Evolutionary conservation across 1,140 invertebrate genomes (phyloP).

Genomic region (Episyrphus balteatus): DNA sequence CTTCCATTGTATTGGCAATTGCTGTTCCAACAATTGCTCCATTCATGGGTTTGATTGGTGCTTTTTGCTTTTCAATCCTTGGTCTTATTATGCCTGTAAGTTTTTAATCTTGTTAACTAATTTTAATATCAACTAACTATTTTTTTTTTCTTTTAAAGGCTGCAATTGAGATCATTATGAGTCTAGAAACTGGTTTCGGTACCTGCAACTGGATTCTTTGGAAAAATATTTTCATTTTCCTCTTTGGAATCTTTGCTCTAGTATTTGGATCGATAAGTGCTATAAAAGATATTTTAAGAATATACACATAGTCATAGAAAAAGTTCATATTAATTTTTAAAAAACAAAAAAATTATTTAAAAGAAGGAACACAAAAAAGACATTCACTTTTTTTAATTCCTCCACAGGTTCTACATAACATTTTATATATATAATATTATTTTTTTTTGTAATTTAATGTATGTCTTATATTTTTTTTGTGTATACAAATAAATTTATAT

Average conservation of each 20-base stretch:
- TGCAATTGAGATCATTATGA: conserved; percentile 25
- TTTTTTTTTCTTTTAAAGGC: conserved; percentile 12
- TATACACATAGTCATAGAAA: conserved; percentile 19
- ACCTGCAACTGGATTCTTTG: conserved; percentile 56
- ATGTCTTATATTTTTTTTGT: background rate
- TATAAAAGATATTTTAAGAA: conserved; percentile 51
- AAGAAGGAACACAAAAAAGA: too few relatives aligned
- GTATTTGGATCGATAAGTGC: conserved; percentile 70
- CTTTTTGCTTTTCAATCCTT: conserved; percentile 85
- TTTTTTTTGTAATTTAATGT: background rate
- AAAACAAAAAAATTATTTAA: too few relatives aligned
- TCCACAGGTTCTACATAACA: too few relatives aligned
- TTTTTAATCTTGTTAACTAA: background rate
- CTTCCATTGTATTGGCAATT: conserved; percentile 67
- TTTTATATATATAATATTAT: too few relatives aligned
- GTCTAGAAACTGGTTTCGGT: conserved; percentile 56
- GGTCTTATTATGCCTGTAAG: conserved; percentile 77
- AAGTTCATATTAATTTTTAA: too few relatives aligned
- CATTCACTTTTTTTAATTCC: too few relatives aligned
- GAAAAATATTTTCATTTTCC: conserved; percentile 62
- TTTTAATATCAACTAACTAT: background rate
- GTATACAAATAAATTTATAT: background rate
- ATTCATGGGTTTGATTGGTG: conserved; percentile 87
- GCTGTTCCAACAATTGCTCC: conserved; percentile 80
- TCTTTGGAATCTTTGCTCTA: conserved; percentile 64